phyloP scores from a whole-genome alignment of 2,113 vertebrate genomes.

The Phaethon lepturus region DNA sequence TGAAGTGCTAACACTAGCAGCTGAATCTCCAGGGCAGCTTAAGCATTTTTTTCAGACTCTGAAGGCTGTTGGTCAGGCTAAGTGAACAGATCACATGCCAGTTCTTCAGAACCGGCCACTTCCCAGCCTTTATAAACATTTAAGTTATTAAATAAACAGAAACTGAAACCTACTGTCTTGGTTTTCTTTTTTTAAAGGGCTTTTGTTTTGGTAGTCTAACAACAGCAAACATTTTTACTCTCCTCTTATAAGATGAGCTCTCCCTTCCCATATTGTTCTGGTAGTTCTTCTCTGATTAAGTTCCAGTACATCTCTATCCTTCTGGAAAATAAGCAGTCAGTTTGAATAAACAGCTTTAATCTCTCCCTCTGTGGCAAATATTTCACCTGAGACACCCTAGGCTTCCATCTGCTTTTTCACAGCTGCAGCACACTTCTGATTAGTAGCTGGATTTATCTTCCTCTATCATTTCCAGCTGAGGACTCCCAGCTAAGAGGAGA shows the following conservation, averaged over 20 bases:
- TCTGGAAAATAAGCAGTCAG: background rate
- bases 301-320: background rate
- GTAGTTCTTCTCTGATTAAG: background rate
- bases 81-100: fast-evolving
- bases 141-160: background rate
- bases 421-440: background rate
- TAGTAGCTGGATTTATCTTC: background rate
- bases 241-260: background rate
- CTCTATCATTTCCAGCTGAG: background rate
- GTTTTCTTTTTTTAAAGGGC: background rate
- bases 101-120: background rate
- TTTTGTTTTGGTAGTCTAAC: background rate
- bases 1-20: background rate
- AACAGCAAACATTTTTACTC: background rate
- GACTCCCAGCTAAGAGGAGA: background rate
- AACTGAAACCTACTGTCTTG: background rate
- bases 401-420: background rate
- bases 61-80: background rate
- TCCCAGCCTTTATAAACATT: background rate
- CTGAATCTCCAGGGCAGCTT: background rate
- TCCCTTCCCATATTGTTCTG: background rate
- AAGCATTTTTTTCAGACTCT: background rate
- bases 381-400: background rate
- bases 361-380: background rate
- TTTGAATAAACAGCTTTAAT: background rate